Evolutionary conservation across 2,888 invertebrate genomes (phyloP).

Genomic region (Penaeus monodon): DNA sequence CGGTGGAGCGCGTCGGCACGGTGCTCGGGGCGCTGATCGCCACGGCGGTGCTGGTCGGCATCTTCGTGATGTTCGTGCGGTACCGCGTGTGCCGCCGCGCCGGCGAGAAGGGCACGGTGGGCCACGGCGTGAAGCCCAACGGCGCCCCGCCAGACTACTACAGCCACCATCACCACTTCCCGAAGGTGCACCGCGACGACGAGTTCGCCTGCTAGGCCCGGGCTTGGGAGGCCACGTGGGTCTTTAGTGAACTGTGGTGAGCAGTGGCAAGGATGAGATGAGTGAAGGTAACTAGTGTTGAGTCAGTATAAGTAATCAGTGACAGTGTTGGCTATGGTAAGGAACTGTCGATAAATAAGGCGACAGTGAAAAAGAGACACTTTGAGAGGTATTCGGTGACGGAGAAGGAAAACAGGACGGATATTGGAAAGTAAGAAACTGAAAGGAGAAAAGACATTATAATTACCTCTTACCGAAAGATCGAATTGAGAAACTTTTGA

Average conservation of each 20-base stretch:
- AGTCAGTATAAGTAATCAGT: no score
- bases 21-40: constrained; percentile 43
- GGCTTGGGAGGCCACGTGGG: neutral
- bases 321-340: no score
- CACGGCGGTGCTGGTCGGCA: constrained; percentile 36
- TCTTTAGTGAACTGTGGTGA: neutral
- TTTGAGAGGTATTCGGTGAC: no score
- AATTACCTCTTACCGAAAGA: no score
- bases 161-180: constrained; percentile 33
- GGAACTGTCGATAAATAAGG: no score
- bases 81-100: constrained; percentile 35
- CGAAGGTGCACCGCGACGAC: constrained; percentile 25
- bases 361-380: no score
- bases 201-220: constrained; percentile 45
- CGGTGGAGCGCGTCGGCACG: constrained; percentile 31
- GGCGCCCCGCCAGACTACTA: constrained; percentile 51
- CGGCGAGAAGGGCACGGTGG: neutral
- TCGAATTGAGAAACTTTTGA: no score
- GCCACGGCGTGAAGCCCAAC: constrained; percentile 36
- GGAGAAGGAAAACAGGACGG: no score
- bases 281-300: no score
- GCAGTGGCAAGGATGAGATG: neutral
- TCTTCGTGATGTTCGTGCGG: constrained; percentile 42
- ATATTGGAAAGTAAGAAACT: no score
- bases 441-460: no score